phyloP scores from a whole-genome alignment of 2,797 vertebrate genomes.

The Rousettus madagascariensis region DNA sequence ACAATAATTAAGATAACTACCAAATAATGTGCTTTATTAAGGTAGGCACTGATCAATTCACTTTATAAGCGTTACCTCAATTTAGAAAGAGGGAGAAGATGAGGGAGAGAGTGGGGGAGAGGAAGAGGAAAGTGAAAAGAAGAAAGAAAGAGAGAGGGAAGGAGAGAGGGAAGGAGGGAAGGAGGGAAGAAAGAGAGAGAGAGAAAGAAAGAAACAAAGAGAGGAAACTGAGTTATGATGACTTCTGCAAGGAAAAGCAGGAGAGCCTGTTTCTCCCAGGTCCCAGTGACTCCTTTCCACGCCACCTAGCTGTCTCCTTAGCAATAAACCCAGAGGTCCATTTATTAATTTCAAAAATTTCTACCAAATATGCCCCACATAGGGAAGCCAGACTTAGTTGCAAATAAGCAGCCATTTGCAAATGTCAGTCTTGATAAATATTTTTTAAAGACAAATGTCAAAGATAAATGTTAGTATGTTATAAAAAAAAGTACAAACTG shows the following conservation, averaged over 20 bases:
- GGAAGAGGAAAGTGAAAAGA: too few relatives aligned
- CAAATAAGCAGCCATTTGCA: constrained; percentile 36
- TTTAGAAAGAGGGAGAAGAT: neutral
- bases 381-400: neutral
- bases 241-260: neutral
- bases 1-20: neutral
- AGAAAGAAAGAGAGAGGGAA: too few relatives aligned
- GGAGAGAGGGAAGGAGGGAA: too few relatives aligned
- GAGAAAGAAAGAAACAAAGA: too few relatives aligned
- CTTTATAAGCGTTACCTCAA: neutral
- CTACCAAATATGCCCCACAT: neutral
- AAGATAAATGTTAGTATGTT: constrained; percentile 55
- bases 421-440: constrained; percentile 51
- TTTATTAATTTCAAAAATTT: neutral
- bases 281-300: neutral
- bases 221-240: neutral
- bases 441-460: constrained; percentile 59
- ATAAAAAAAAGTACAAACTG: constrained; percentile 4
- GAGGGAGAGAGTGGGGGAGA: neutral
- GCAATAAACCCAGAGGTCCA: neutral
- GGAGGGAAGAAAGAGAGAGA: too few relatives aligned
- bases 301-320: neutral
- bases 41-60: neutral
- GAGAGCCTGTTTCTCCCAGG: neutral
- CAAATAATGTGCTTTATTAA: neutral